Evolutionary conservation across 2,797 vertebrate species (phyloP), one percentile per base, ranked within the genome.

Genomic region (Rhabdophis nuchalis): DNA sequence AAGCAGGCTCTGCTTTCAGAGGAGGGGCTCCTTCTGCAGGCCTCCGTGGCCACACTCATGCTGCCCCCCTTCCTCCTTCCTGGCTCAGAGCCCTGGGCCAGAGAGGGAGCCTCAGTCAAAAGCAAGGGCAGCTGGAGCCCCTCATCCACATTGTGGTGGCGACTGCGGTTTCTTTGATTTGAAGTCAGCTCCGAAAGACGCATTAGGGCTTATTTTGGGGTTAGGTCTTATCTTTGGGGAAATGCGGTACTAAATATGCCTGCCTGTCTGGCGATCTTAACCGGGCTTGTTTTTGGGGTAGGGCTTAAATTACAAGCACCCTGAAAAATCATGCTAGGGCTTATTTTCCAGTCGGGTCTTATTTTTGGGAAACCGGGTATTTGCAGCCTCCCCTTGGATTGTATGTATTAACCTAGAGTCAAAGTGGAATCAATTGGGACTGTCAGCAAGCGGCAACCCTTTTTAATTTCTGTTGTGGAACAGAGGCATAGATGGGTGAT

Each of bases 401-500:
- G 2, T 82, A n/a, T 82, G 12, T 29, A 1, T 52, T 18, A 12
- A 72, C 77, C 5, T 20, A 12, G 92, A 93, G 52, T 27, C 3
- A 11, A 88, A 36, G 3, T 4, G 27, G 25, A 32, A 54, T 91
- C 36, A 1, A 13, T 89, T 0, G 61, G 88, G 87, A 14, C 90
- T 88, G 46, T 29, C 36, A 50, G 46, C 11, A 85, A 52, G 46
- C 12, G 7, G 50, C 41, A 85, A 90, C 60, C 61, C 68, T 6
- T 32, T 90, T 85, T 46, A 57, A 53, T 57, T 87, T 57, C 87
- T 88, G 87, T 12, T 29, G 29, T 41, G 57, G 58, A 13, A 36
- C 93, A 89, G 93, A 64, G 36, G 27, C n/a, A 64, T 53, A 53
- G 50, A 82, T 20, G 5, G 32, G 90, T 93, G 91, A 29, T 23